Percentiles rank a stretch among this genome's conserved stretches.
phyloP scores from a whole-genome alignment of 2,113 vertebrate genomes.

The Propithecus coquereli region DNA sequence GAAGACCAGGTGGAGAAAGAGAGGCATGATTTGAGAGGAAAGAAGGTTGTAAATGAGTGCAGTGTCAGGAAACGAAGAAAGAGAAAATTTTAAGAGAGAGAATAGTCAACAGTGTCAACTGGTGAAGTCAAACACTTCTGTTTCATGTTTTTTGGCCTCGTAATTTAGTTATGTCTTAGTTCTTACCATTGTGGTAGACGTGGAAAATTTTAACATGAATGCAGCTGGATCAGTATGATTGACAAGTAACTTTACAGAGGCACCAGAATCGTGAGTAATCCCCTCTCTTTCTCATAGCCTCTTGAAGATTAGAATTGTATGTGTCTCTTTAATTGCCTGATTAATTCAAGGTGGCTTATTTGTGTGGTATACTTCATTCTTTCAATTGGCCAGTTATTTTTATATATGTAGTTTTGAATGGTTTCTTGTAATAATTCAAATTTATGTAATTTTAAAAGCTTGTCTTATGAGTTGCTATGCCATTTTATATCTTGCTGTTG shows the following conservation, averaged over 20 bases:
- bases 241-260: conserved; percentile 10
- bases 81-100: background rate
- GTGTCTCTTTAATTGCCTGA: conserved; percentile 43
- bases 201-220: background rate
- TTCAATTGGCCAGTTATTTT: conserved; percentile 54
- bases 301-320: conserved; percentile 14
- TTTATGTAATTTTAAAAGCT: conserved; percentile 78
- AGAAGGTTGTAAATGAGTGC: background rate
- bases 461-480: conserved; percentile 73
- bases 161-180: conserved; percentile 37
- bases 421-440: conserved; percentile 76
- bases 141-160: background rate
- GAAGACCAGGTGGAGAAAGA: background rate
- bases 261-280: background rate
- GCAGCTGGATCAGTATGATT: background rate
- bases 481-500: conserved; percentile 72
- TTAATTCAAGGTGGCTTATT: conserved; percentile 54
- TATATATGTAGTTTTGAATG: conserved; percentile 35
- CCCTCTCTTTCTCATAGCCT: background rate
- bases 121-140: background rate
- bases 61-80: background rate
- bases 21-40: background rate
- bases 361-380: conserved; percentile 32
- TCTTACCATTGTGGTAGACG: background rate
- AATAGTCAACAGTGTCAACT: background rate